Evolutionary conservation across 2,113 vertebrate genomes (phyloP).

Genomic region (Halcyon malimbica): DNA sequence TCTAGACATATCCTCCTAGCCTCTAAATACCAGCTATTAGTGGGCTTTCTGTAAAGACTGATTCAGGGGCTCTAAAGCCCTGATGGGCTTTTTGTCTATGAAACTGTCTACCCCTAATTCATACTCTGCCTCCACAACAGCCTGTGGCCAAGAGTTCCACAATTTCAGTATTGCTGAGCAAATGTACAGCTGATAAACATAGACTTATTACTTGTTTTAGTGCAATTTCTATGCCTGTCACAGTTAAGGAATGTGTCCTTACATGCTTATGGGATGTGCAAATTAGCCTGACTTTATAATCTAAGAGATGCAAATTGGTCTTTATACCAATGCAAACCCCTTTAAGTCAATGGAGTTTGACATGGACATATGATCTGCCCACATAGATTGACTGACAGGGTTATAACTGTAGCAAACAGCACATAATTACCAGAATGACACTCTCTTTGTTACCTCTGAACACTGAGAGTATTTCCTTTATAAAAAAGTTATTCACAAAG

Average conservation of each 20-base stretch:
- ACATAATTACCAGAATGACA: background rate
- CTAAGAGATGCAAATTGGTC: constrained; percentile 11
- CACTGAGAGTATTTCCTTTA: background rate
- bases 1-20: background rate
- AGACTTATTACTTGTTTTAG: background rate
- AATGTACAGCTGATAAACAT: background rate
- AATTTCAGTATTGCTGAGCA: background rate
- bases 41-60: background rate
- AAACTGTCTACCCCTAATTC: background rate
- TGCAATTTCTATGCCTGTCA: background rate
- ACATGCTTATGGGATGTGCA: constrained; percentile 13
- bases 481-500: constrained; percentile 29
- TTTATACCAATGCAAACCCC: background rate
- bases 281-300: constrained; percentile 22
- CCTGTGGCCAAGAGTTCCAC: background rate
- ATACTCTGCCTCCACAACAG: background rate
- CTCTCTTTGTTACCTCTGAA: constrained; percentile 29
- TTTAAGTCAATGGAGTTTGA: constrained; percentile 42
- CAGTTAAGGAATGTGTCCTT: background rate
- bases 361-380: background rate
- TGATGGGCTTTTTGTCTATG: background rate
- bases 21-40: background rate
- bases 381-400: constrained; percentile 25
- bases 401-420: constrained; percentile 35
- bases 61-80: background rate